Base-by-base conservation (phyloP, 2,797 vertebrate species). In the Lerista edwardsae region DNA sequence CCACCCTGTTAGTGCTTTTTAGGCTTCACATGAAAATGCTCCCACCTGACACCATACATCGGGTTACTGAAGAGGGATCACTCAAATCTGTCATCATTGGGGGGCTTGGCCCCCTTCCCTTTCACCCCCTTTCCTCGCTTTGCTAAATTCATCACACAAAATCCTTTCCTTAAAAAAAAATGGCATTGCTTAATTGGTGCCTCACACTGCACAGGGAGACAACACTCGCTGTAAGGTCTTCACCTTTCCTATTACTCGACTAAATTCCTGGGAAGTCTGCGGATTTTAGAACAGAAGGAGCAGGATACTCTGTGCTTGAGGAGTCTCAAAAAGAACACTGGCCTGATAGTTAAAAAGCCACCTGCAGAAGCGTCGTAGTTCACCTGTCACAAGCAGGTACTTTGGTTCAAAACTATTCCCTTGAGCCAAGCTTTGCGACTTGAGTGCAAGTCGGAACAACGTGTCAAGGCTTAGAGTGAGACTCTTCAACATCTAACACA, bases 351-450 rank as follows among this genome's bases (percentile, higher is more conserved):
- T 94, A 93, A 92, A 92, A 76, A 59, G 62, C 51, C 91, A 88
- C 27, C 67, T 0, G 31, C 64, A 93, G 85, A 89, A 61, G 86
- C 91, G 88, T 91, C 89, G 90, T 91, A 90, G 92, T 95, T 95
- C 92, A 94, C 86, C 92, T 96, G 93, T 95, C 95, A 95, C 72
- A 91, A 90, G 91, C 82, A 93, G 87, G 88, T 92, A 94, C 91
- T 94, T 95, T 83, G 89, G 91, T 94, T 94, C 90, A 91, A 94
- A 94, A 91, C 80, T 88, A 90, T 91, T 89, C 91, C 85, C 90
- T 86, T 87, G 89, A 93, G 93, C 86, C 88, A 79, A 68, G 68
- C 79, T 90, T 91, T 90, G 73, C 91, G 90, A 80, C 83, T n/a
- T 90, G 90, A 94, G 86, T 92, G 75, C 88, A 95, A 94, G 91